Evolutionary conservation across 2,888 invertebrate genomes (phyloP).

Genomic region (Leucania comma): DNA sequence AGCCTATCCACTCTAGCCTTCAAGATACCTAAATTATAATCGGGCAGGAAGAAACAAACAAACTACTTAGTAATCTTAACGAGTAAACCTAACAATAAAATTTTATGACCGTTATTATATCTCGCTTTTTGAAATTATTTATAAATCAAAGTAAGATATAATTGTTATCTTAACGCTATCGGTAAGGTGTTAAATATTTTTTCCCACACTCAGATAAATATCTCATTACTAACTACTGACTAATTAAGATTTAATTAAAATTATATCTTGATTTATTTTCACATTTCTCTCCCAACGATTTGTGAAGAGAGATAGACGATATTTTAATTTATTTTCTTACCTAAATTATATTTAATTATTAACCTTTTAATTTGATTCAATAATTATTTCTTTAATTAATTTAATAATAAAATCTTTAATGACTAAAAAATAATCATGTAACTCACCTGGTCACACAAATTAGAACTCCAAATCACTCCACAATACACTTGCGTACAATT

Average conservation of each 20-base stretch:
- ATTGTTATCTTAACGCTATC: conserved; percentile 3
- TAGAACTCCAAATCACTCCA: conserved; percentile 46
- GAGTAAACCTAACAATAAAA: background rate
- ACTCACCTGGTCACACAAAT: conserved; percentile 41
- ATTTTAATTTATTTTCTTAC: background rate
- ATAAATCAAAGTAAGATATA: conserved; percentile 4
- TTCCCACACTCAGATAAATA: conserved; percentile 53
- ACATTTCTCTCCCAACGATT: too few relatives aligned
- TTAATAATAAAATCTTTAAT: background rate
- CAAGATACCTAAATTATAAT: too few relatives aligned
- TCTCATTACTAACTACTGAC: too few relatives aligned
- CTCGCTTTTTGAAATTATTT: background rate
- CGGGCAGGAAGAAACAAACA: background rate
- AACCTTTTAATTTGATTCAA: background rate
- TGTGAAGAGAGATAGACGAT: too few relatives aligned
- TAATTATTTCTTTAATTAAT: background rate
- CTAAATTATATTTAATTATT: background rate
- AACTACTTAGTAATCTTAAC: background rate
- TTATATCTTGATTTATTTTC: background rate
- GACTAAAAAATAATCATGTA: background rate
- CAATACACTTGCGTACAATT: conserved; percentile 40
- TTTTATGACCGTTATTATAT: background rate
- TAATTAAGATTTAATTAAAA: conserved; percentile 4
- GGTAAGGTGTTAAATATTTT: conserved; percentile 18
- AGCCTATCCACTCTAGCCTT: too few relatives aligned